These are phyloP conservation scores for Calidris pygmaea DNA, from an alignment of 2,113 vertebrate species.

Conservation along the genomic window DNA sequence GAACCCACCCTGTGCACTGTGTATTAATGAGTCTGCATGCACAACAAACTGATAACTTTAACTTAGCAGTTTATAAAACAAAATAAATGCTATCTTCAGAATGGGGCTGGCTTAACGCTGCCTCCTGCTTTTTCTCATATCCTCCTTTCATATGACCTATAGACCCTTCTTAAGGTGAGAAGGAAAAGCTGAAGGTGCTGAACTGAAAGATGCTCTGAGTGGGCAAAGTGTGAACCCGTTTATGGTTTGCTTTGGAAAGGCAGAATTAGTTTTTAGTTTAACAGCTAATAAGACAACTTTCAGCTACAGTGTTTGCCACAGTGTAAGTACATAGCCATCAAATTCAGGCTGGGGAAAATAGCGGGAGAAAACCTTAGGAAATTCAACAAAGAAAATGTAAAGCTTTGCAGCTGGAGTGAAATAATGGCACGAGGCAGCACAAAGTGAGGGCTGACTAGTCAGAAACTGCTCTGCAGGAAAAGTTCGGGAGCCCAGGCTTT, in stretches of 20 bases:
- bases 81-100: background rate
- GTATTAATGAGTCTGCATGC: background rate
- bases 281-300: background rate
- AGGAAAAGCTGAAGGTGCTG: background rate
- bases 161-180: background rate
- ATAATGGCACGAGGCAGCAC: accelerated
- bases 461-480: background rate
- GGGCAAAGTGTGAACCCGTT: background rate
- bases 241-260: background rate
- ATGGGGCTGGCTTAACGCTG: background rate
- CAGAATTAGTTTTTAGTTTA: background rate
- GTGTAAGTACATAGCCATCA: background rate
- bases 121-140: background rate
- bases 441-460: accelerated
- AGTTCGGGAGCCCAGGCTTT: background rate
- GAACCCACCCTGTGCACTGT: background rate
- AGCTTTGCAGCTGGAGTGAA: background rate
- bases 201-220: background rate
- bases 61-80: background rate
- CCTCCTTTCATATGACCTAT: background rate
- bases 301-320: background rate
- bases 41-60: background rate
- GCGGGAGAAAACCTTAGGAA: background rate
- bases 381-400: background rate
- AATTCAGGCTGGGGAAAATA: background rate